Conservation (phyloP, 2,888 invertebrate species). For the Plagiodera versicolora region DNA sequence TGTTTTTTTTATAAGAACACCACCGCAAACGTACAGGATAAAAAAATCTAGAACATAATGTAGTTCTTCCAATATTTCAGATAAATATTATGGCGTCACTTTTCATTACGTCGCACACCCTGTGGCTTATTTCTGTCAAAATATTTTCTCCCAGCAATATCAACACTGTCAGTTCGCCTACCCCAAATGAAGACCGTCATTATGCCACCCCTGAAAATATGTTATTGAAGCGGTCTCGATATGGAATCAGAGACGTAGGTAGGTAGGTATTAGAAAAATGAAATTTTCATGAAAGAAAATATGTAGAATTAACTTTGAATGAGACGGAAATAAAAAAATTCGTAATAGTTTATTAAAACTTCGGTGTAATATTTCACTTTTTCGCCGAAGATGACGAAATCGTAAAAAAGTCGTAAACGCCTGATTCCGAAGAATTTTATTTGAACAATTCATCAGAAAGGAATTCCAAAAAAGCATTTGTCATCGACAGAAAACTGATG, state of each 20-base stretch:
- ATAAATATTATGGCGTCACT: background rate
- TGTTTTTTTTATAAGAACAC: too few relatives aligned
- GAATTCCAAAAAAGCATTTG: background rate
- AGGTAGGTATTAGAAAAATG: background rate
- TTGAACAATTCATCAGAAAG: background rate
- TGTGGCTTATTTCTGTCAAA: background rate
- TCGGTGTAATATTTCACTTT: too few relatives aligned
- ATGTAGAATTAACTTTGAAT: background rate
- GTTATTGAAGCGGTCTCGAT: background rate
- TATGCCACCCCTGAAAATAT: background rate
- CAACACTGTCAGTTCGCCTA: constrained; percentile 2
- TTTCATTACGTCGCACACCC: background rate
- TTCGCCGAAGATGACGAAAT: too few relatives aligned
- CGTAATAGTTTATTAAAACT: too few relatives aligned
- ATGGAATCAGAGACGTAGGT: background rate
- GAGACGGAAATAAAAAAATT: too few relatives aligned
- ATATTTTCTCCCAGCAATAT: constrained; percentile 16
- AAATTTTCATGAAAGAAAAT: background rate
- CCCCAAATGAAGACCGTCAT: background rate
- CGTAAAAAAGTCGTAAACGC: too few relatives aligned
- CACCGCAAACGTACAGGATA: too few relatives aligned
- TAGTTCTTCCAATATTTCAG: background rate
- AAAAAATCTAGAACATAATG: too few relatives aligned
- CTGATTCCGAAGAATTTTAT: background rate
- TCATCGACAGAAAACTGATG: constrained; percentile 7